phyloP scores from a whole-genome alignment of 53 echinoderm and acorn worm species.

The Luidia sarsii region DNA sequence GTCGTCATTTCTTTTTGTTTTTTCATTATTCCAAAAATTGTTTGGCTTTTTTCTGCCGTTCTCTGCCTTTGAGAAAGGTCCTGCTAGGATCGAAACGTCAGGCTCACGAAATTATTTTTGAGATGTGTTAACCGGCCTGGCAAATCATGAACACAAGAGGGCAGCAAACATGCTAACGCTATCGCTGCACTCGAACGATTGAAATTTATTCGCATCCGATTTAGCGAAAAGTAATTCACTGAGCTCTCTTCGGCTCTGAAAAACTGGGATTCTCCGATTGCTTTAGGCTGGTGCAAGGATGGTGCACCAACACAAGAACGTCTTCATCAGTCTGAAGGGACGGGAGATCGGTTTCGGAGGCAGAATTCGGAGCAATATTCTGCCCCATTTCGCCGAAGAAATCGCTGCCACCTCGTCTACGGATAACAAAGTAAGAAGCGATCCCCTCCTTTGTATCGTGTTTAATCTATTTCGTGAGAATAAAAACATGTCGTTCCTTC shows the following conservation, averaged over 20 bases:
- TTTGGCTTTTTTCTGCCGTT: too few relatives aligned
- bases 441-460: too few relatives aligned
- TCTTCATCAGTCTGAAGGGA: conserved; percentile 28
- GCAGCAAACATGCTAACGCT: too few relatives aligned
- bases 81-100: too few relatives aligned
- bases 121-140: not conserved
- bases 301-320: conserved; percentile 48
- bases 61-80: too few relatives aligned
- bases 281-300: conserved; percentile 4
- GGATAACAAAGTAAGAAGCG: conserved; percentile 53
- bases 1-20: too few relatives aligned
- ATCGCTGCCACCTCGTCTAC: conserved; percentile 52
- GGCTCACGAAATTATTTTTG: too few relatives aligned
- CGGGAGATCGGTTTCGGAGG: conserved; percentile 43
- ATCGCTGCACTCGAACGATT: not conserved
- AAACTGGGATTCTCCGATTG: too few relatives aligned
- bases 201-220: not conserved
- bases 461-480: too few relatives aligned
- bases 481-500: too few relatives aligned
- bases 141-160: not conserved
- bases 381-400: conserved; percentile 46
- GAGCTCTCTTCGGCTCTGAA: not conserved
- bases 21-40: too few relatives aligned
- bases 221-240: not conserved
- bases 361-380: conserved; percentile 15